Base-by-base conservation (phyloP, 2,113 vertebrate genomes). In the Canis aureus region DNA sequence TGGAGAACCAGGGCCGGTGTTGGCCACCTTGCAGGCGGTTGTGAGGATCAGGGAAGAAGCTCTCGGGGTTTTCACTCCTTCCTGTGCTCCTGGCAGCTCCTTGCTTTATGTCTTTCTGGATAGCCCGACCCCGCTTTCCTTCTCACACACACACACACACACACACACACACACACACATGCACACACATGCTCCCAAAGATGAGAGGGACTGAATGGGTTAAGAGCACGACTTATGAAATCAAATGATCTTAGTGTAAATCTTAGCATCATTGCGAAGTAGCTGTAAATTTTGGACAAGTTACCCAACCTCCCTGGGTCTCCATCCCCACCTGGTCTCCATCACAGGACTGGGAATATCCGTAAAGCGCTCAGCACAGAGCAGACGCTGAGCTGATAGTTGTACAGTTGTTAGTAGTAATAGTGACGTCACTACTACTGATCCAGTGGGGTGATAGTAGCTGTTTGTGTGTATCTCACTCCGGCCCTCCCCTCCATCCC, bases 261-360 rank as follows among this genome's bases (percentile, higher is more conserved):
- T 74, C 35, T 12, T 67, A 57, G 57, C n/a, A 32, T 80, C 27
- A 5, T 11, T 87, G 43, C 53, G 71, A 57, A 80, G 83, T 86
- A 84, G 64, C 23, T 74, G 3, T 73, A 57, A 95, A 69, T 38
- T n/a, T 62, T 83, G 66, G 32, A 53, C 62, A 64, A 81, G 27
- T 83, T 80, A 17, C 67, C 78, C 83, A 71, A 76, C 87, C 51
- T 79, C 89, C 87, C 57, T 60, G 38, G 92, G 62, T 66, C 51
- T 86, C 85, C 43, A 43, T 91, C 76, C 84, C 23, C 59, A 95
- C 38, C 53, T 88, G 71, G 20, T 43, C 25, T 73, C 2, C n/a
- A 60, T 66, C 88, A 43, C 53, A 64, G 82, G 78, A 59, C 32
- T n/a, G 74, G 7, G 69, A 64, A 16, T 17, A 27, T n/a, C n/a